These are phyloP conservation scores for Brachyistius frenatus DNA, from an alignment of 2,113 vertebrate genomes.

Conservation along the genomic window DNA sequence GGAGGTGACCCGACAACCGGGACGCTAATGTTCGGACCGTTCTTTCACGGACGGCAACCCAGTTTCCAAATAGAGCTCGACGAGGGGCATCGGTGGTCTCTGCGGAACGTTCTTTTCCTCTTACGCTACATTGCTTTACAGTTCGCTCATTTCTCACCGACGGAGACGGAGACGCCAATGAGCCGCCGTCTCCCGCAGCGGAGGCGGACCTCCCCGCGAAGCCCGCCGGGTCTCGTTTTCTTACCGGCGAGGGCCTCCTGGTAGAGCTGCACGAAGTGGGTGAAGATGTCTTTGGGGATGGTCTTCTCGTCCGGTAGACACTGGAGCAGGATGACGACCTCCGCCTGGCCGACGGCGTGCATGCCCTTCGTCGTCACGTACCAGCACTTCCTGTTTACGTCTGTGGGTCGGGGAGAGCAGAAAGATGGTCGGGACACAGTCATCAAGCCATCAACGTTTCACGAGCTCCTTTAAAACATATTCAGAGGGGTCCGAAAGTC, in stretches of 20 bases:
- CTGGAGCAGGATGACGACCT: conserved; percentile 96
- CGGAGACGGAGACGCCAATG: conserved; percentile 33
- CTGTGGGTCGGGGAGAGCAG: conserved; percentile 74
- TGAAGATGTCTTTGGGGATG: conserved; percentile 96
- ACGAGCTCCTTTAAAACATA: no score
- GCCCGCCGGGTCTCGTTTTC: conserved; percentile 88
- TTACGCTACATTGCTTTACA: not conserved
- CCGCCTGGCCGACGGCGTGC: conserved; percentile 96
- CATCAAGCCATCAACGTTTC: no score
- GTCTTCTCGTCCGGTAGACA: conserved; percentile 98
- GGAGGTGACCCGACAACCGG: conserved; percentile 35
- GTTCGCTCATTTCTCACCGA: conserved; percentile 22
- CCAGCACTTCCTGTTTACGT: conserved; percentile 99
- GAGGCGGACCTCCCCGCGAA: conserved; percentile 84
- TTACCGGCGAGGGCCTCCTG: conserved; percentile 93
- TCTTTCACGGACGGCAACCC: conserved; percentile 37
- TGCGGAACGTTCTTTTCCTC: conserved; percentile 19
- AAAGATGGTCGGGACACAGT: not conserved
- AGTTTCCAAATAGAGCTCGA: conserved; percentile 46
- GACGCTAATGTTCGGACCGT: conserved; percentile 36
- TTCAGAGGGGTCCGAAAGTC: no score
- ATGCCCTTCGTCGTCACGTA: conserved; percentile 97
- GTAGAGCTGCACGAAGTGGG: conserved; percentile 97
- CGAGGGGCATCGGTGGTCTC: conserved; percentile 12
- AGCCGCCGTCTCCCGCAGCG: not conserved